Conservation (phyloP, 2,797 vertebrate genomes). For the Danio tinwini region DNA sequence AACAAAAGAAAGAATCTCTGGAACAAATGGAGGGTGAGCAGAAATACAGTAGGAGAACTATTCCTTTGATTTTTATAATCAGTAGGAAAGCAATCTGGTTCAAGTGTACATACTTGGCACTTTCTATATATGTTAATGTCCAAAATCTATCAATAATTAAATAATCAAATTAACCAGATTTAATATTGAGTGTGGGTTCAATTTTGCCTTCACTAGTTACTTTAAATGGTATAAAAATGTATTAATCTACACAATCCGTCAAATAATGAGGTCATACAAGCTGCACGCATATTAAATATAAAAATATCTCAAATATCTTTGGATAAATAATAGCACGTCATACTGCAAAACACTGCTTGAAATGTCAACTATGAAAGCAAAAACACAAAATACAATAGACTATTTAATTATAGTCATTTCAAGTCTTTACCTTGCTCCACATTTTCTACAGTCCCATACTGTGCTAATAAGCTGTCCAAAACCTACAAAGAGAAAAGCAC, state of each 20-base stretch:
- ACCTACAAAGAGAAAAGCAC: slow-evolving; percentile 78
- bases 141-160: too few species aligned
- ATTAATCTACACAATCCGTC: neutral
- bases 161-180: too few species aligned
- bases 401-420: slow-evolving; percentile 5
- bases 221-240: neutral
- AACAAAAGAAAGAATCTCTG: too few species aligned
- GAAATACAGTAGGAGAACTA: too few species aligned
- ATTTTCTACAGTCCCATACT: slow-evolving; percentile 92
- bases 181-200: too few species aligned
- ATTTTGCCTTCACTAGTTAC: neutral
- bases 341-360: neutral
- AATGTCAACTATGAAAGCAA: neutral
- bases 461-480: slow-evolving; percentile 91
- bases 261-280: neutral
- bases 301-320: neutral
- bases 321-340: neutral
- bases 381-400: neutral
- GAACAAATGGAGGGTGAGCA: too few species aligned
- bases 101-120: too few species aligned
- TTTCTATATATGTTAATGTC: too few species aligned
- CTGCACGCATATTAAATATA: neutral
- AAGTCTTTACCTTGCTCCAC: slow-evolving; percentile 91
- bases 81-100: too few species aligned
- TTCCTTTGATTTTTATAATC: too few species aligned